Conservation (phyloP, 2,888 invertebrate species). For the Pollenia angustigena region DNA sequence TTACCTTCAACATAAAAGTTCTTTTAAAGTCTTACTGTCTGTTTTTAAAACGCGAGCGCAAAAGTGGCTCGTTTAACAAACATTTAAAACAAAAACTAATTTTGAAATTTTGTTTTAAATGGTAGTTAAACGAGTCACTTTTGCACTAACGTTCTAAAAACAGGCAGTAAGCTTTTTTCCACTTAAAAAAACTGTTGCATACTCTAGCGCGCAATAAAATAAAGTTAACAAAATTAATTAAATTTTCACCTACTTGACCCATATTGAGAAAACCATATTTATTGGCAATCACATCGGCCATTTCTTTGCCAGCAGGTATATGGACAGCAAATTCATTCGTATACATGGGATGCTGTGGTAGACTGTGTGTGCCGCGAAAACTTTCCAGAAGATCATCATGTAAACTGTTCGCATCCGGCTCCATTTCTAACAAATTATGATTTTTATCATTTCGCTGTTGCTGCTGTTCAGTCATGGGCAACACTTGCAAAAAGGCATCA, state of each 20-base stretch:
- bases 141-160: no score
- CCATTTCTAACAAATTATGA: slow-evolving; percentile 34
- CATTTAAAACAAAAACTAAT: no score
- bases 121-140: no score
- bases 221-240: background rate
- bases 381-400: slow-evolving; percentile 75
- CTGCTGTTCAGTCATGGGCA: slow-evolving; percentile 56
- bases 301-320: slow-evolving; percentile 89
- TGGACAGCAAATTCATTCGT: slow-evolving; percentile 94
- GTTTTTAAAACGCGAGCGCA: no score
- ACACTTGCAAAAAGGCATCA: slow-evolving; percentile 75
- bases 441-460: slow-evolving; percentile 51
- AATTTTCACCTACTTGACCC: slow-evolving; percentile 90
- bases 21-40: no score
- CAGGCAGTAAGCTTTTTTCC: no score
- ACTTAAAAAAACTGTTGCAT: background rate
- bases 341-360: slow-evolving; percentile 85
- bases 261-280: slow-evolving; percentile 94
- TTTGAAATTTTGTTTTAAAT: no score
- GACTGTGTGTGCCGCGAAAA: slow-evolving; percentile 77
- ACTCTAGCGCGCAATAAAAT: background rate
- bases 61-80: no score
- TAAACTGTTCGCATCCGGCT: slow-evolving; percentile 5
- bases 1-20: no score
- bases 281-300: slow-evolving; percentile 90